Evolutionary conservation across 2,113 vertebrate genomes (phyloP), one percentile per base, ranked within the genome.

Genomic region (Oncorhynchus tshawytscha): DNA sequence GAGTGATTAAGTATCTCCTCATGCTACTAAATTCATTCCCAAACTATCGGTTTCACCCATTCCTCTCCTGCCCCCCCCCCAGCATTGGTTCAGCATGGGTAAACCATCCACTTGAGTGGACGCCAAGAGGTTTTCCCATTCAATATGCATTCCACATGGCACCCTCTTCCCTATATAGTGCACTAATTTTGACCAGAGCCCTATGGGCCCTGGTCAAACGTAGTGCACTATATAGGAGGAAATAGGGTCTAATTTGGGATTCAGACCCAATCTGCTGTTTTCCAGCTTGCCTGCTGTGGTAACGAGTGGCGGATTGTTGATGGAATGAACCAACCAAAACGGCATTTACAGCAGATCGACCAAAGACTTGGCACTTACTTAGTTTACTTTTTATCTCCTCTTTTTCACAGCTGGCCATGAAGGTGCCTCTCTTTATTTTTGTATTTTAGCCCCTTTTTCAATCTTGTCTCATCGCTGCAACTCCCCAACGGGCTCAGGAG

Each of bases 1-100:
- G 67, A 68, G 67, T 39, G 31, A 68, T 68, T 68, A 31, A 16
- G 65, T 67, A 45, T 68, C 31, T 68, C 29, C 67, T 68, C 67
- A 39, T 22, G 24, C 34, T 5, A 67, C 65, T 16, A 67, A 22
- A 5, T 67, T 67, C 11, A 67, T 29, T 67, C 25, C 25, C 65
- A 67, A 25, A 27, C 68, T 49, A 45, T 70, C n/a, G 3, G 20
- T 24, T 70, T n/a, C 9, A 5, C n/a, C 12, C n/a, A 24, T 48
- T 24, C n/a, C 34, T 22, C 9, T 34, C 65, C 18, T 16, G 13
- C 15, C 6, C 25, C 65, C 16, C 24, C 31, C 31, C 5, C 67
- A 39, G 27, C 68, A 70, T 48, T 70, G 11, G 68, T 29, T 70
- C 39, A 70, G 39, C 39, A 70, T 70, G 34, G 68, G 39, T 70